These are phyloP conservation scores for Drosophila subpulchrella DNA, from an alignment of 1,140 invertebrate species.

Conservation along the genomic window DNA sequence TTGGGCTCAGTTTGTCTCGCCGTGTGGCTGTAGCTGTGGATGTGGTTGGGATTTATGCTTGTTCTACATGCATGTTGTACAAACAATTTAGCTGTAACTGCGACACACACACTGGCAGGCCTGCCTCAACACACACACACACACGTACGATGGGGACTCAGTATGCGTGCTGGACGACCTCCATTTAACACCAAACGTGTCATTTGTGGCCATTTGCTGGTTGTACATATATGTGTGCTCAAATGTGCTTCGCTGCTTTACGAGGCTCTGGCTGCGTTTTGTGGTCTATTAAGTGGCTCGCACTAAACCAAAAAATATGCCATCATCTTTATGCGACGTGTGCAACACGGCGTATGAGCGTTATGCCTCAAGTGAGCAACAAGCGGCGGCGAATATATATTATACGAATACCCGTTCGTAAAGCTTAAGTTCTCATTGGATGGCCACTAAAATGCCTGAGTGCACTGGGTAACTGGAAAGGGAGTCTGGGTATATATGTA, in stretches of 20 bases:
- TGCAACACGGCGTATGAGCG: constrained; percentile 58
- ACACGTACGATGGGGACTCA: constrained; percentile 11
- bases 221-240: constrained; percentile 15
- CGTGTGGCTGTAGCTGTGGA: constrained; percentile 35
- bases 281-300: constrained; percentile 79
- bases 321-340: constrained; percentile 73
- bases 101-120: constrained; percentile 36
- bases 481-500: not conserved
- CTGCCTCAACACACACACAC: constrained; percentile 26
- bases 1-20: constrained; percentile 49
- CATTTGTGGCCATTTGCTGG: constrained; percentile 78
- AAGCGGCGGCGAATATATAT: constrained; percentile 39
- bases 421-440: constrained; percentile 38
- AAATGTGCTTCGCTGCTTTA: constrained; percentile 43
- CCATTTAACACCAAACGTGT: constrained; percentile 82
- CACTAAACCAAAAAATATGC: constrained; percentile 71
- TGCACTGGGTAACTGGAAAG: constrained; percentile 31
- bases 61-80: constrained; percentile 80
- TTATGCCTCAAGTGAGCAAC: constrained; percentile 67
- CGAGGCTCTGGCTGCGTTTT: constrained; percentile 69
- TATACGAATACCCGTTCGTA: constrained; percentile 14
- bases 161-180: constrained; percentile 66
- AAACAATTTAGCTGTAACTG: constrained; percentile 80
- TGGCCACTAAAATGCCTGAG: constrained; percentile 58
- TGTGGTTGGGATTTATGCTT: constrained; percentile 76